Percentiles rank a stretch among this genome's conserved stretches.
These are phyloP conservation scores for Hyperopisus bebe DNA, from an alignment of 2,113 vertebrate genomes.

Conservation along the genomic window DNA sequence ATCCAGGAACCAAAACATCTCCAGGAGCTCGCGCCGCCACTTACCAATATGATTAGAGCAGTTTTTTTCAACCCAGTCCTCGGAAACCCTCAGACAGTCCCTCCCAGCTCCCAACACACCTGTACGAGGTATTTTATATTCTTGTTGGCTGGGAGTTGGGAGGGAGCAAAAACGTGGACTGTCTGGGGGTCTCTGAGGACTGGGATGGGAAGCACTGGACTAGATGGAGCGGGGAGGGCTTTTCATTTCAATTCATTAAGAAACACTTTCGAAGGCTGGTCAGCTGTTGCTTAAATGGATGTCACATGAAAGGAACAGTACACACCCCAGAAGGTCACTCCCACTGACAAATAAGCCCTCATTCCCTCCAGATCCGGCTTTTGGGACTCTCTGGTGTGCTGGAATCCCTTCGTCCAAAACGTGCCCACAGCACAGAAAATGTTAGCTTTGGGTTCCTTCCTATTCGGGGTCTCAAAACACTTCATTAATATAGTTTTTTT, in stretches of 20 bases:
- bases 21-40: not conserved
- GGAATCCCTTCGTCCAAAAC: not conserved
- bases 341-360: not conserved
- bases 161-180: not conserved
- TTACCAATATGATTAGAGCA: not conserved
- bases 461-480: not conserved
- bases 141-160: not conserved
- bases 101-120: not conserved
- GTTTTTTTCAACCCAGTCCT: not conserved
- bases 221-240: not conserved
- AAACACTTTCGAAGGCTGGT: not conserved
- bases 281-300: not conserved
- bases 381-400: not conserved
- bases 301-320: not conserved
- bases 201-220: not conserved
- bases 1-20: not conserved
- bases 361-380: not conserved
- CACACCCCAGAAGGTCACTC: not conserved
- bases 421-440: not conserved
- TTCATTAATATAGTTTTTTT: not conserved
- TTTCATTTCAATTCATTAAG: constrained; percentile 3
- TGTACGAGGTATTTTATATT: not conserved
- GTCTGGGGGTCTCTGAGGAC: not conserved
- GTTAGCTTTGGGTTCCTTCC: not conserved
- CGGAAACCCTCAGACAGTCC: not conserved